Percentiles rank a stretch among this genome's conserved stretches.
Conservation (phyloP, 2,797 vertebrate species). For the Macroramphosus scolopax region DNA sequence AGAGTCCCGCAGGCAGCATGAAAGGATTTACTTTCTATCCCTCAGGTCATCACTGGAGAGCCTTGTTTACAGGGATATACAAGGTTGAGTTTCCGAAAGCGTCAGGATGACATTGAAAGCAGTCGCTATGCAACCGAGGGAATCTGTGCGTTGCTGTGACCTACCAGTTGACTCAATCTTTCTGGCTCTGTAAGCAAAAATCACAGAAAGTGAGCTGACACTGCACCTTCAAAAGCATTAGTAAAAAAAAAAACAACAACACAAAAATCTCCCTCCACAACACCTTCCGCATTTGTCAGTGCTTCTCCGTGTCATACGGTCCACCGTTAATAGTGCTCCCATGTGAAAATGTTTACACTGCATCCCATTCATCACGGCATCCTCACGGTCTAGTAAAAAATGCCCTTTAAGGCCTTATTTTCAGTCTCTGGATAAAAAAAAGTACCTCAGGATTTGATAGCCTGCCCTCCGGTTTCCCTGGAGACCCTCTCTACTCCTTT, state of each 20-base stretch:
- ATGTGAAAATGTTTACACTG: constrained; percentile 65
- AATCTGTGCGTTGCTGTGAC: constrained; percentile 51
- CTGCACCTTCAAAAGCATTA: constrained; percentile 64
- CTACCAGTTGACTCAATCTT: constrained; percentile 61
- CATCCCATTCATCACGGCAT: constrained; percentile 74
- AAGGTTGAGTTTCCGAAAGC: constrained; percentile 54
- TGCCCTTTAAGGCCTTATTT: constrained; percentile 66
- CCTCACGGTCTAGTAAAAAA: constrained; percentile 63
- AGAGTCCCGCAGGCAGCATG: constrained; percentile 17
- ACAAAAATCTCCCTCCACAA: constrained; percentile 44
- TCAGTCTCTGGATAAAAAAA: constrained; percentile 51
- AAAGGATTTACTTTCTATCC: constrained; percentile 53
- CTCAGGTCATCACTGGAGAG: constrained; percentile 38
- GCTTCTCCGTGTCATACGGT: constrained; percentile 51
- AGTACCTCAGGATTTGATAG: constrained; percentile 59
- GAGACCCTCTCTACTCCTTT: constrained; percentile 43
- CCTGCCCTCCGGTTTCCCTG: constrained; percentile 59
- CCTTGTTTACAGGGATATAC: constrained; percentile 52
- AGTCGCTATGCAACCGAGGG: constrained; percentile 56
- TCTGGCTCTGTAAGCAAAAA: constrained; percentile 70
- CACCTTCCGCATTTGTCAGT: constrained; percentile 47
- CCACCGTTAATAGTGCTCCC: constrained; percentile 68
- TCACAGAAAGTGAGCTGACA: constrained; percentile 67
- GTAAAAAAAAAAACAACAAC: constrained; percentile 28
- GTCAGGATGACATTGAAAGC: constrained; percentile 56